Conservation (phyloP, 2,113 vertebrate species). For the Recurvirostra avosetta region DNA sequence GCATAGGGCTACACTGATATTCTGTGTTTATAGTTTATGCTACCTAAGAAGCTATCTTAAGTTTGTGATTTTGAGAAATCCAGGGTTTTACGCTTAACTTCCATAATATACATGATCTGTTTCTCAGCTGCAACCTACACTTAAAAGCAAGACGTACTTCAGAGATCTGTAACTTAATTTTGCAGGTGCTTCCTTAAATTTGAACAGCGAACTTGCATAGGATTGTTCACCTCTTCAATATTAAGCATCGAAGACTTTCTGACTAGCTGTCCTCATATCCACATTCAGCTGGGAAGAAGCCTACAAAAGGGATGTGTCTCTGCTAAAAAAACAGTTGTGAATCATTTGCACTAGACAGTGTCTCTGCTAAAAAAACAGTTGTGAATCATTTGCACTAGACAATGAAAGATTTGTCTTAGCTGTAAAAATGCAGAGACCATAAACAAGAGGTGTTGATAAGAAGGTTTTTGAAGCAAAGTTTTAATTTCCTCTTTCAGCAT, state of each 20-base stretch:
- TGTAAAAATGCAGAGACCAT: neutral
- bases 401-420: neutral
- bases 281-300: neutral
- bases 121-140: neutral
- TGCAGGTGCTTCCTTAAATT: neutral
- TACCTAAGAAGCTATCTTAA: neutral
- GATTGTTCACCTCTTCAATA: neutral
- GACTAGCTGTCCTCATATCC: neutral
- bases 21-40: neutral
- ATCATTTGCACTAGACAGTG: neutral
- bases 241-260: neutral
- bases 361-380: neutral
- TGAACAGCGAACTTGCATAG: neutral
- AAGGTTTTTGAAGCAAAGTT: neutral
- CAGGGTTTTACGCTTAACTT: accelerated
- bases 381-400: neutral
- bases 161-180: neutral
- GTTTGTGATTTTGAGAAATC: neutral
- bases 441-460: neutral
- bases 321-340: neutral
- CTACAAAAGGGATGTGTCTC: neutral
- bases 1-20: neutral
- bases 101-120: neutral
- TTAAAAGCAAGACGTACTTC: neutral
- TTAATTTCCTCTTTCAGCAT: neutral